Conservation (phyloP, 2,888 invertebrate genomes). For the Osmoderma eremita region DNA sequence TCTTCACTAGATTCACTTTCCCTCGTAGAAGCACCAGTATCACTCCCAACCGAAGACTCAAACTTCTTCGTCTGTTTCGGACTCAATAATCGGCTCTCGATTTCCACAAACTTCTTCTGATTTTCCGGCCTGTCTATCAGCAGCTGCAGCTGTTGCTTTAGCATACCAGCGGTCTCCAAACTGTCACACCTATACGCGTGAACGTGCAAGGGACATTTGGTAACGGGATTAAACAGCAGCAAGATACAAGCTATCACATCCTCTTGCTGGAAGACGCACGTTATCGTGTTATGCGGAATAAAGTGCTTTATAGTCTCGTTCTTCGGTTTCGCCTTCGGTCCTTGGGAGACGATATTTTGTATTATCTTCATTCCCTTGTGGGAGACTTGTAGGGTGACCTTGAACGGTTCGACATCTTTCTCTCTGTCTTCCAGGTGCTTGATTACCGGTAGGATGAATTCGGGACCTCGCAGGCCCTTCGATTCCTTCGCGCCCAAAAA, state of each 20-base stretch:
- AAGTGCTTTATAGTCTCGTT: conserved; percentile 87
- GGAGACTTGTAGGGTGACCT: conserved; percentile 90
- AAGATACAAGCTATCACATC: conserved; percentile 95
- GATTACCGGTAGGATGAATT: conserved; percentile 87
- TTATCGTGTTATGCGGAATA: conserved; percentile 92
- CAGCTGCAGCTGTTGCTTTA: conserved; percentile 85
- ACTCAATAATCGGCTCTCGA: conserved; percentile 72
- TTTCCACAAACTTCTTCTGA: conserved; percentile 84
- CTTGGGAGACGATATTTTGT: conserved; percentile 70
- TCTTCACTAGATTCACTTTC: conserved; percentile 79
- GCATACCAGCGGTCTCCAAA: conserved; percentile 88
- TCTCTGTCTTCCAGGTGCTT: conserved; percentile 86
- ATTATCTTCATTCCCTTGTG: conserved; percentile 95
- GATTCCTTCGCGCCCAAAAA: conserved; percentile 97
- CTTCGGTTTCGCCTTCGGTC: conserved; percentile 60
- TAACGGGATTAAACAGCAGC: conserved; percentile 92
- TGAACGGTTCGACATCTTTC: conserved; percentile 85
- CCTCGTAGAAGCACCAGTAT: conserved; percentile 72
- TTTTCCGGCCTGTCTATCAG: conserved; percentile 86
- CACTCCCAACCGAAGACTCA: conserved; percentile 81
- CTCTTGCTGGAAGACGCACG: conserved; percentile 88
- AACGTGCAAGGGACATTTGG: conserved; percentile 93
- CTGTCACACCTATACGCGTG: conserved; percentile 96
- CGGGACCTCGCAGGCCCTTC: conserved; percentile 84
- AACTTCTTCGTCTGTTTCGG: conserved; percentile 73